Base-by-base conservation (phyloP, 2,113 vertebrate species). In the Erythrocercus mccallii region DNA sequence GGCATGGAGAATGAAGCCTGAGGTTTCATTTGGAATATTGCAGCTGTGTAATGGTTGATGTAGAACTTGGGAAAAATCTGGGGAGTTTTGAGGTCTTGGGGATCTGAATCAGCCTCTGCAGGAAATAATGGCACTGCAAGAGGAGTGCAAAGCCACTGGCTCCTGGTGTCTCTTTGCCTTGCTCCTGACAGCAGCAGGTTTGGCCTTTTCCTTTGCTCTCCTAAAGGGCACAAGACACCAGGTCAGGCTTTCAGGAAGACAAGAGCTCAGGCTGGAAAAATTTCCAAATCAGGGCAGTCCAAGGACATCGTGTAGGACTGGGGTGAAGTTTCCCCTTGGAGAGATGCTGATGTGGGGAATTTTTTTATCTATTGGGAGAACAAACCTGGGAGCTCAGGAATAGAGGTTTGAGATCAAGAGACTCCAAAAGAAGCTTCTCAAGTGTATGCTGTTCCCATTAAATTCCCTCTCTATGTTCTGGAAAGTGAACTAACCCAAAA, bases 241-340 rank as follows among this genome's bases (percentile, higher is more conserved):
- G 62, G 19, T 61, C 50, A 31, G 61, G 17, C 30, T 84, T 61
- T 16, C 45, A 11, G 16, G 15, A 45, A 21, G 30, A 24, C 6
- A 7, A 33, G 27, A 19, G 57, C 22, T 76, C 37, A 47, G 77
- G 54, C 77, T 84, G 81, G 37, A 25, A 61, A 20, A 40, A 17
- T 27, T 69, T 31, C 64, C 53, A 20, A 10, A 65, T 8, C 0
- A 0, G 37, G 68, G 53, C 2, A 0, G 15, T 7, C 33, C 21
- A 25, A 86, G 54, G 22, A 53, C 50, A 9, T 1, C 0, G 0
- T 1, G 1, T 2, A 15, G 50, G 64, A 7, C 17, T 7, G 27
- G 53, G 80, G 13, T 4, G 47, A 37, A 8, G 6, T 57, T 89
- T 57, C 11, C 24, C 21, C 0, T 15, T 22, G 23, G 23, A 42